A percentile compares a stretch with the other conserved stretches of the same genome.
These are phyloP conservation scores for Sisor rabdophorus DNA, from an alignment of 2,113 vertebrate genomes.

Conservation along the genomic window DNA sequence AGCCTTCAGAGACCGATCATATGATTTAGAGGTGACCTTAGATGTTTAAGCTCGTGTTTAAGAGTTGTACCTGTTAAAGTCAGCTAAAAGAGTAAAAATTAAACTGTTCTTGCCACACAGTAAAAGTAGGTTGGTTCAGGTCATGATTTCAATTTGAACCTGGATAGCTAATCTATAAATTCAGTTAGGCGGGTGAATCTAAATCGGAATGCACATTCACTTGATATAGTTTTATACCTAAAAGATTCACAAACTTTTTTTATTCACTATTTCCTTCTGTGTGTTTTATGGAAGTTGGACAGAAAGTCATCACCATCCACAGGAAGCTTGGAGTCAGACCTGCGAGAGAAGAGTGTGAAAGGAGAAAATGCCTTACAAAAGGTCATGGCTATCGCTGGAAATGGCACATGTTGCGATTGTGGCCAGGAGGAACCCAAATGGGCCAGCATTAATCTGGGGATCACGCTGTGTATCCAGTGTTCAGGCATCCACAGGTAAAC, in stretches of 20 bases:
- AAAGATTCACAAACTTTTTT: too few relatives aligned
- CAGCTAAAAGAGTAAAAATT: background rate
- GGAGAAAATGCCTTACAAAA: constrained; percentile 89
- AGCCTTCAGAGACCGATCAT: constrained; percentile 91
- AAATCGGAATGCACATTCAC: too few relatives aligned
- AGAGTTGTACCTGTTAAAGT: background rate
- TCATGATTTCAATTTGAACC: background rate
- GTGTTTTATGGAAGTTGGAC: constrained; percentile 78
- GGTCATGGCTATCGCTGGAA: constrained; percentile 85
- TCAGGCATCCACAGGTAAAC: constrained; percentile 92
- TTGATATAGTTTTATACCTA: too few relatives aligned
- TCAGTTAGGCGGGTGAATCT: background rate
- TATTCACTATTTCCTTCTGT: background rate
- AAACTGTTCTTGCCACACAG: background rate
- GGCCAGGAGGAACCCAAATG: constrained; percentile 88
- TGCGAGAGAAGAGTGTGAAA: constrained; percentile 84
- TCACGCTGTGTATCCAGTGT: constrained; percentile 94
- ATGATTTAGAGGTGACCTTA: constrained; percentile 56
- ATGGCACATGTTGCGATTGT: constrained; percentile 87
- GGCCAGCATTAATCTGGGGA: constrained; percentile 97
- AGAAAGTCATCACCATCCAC: constrained; percentile 85
- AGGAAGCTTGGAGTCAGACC: constrained; percentile 84
- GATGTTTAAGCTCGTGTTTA: background rate
- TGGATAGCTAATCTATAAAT: too few relatives aligned
- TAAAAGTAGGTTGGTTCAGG: background rate